These are phyloP conservation scores for Labeo calbasu DNA, from an alignment of 2,797 vertebrate genomes.

Conservation along the genomic window DNA sequence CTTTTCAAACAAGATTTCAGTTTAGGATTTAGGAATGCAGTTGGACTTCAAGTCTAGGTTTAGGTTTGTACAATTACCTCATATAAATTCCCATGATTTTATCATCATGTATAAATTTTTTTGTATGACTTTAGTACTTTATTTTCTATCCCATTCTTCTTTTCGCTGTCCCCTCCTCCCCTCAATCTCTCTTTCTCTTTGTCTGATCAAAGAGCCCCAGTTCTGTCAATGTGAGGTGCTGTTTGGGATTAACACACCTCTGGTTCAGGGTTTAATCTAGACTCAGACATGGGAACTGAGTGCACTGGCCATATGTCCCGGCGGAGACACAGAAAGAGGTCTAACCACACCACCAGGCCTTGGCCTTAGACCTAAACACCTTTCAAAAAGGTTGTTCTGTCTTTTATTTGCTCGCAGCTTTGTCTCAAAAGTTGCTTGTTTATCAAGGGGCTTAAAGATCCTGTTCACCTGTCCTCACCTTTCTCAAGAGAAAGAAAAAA, in stretches of 20 bases:
- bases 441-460: constrained; percentile 40
- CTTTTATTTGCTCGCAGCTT: constrained; percentile 47
- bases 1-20: background rate
- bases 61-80: background rate
- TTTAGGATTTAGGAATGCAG: background rate
- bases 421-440: constrained; percentile 48
- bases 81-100: background rate
- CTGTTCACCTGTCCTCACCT: constrained; percentile 29
- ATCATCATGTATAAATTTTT: background rate
- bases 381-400: constrained; percentile 27
- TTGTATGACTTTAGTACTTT: background rate
- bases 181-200: constrained; percentile 23
- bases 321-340: constrained; percentile 36
- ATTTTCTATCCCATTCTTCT: constrained; percentile 19
- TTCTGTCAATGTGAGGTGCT: constrained; percentile 80
- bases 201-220: constrained; percentile 74
- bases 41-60: background rate
- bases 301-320: constrained; percentile 58
- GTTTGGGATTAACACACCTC: constrained; percentile 94
- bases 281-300: constrained; percentile 85
- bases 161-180: constrained; percentile 6
- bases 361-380: constrained; percentile 20
- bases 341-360: constrained; percentile 27
- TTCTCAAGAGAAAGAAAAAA: constrained; percentile 25
- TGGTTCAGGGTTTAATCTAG: constrained; percentile 88